These are phyloP conservation scores for Acrocera orbiculus DNA, from an alignment of 2,888 invertebrate genomes.

Conservation along the genomic window DNA sequence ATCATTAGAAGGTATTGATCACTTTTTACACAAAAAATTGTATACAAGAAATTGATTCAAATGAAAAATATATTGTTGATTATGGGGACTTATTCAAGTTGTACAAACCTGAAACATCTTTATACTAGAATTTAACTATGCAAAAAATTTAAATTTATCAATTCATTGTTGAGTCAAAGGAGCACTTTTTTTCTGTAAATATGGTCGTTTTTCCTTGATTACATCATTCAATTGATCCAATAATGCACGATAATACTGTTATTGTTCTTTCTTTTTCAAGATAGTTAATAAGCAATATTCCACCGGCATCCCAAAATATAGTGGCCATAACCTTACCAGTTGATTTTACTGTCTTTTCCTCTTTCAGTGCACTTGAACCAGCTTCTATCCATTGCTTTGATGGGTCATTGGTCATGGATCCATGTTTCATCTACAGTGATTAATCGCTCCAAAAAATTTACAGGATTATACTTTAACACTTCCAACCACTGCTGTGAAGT, in stretches of 20 bases:
- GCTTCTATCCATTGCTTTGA: not conserved
- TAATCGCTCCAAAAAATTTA: not conserved
- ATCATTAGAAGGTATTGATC: too few relatives aligned
- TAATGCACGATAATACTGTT: not conserved
- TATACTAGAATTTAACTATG: too few relatives aligned
- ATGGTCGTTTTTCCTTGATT: not conserved
- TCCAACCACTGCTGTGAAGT: not conserved
- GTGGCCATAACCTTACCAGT: not conserved
- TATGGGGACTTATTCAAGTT: too few relatives aligned
- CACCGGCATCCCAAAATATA: not conserved
- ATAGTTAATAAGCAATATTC: not conserved
- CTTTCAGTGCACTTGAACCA: too few relatives aligned
- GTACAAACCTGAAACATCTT: too few relatives aligned
- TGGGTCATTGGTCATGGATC: not conserved
- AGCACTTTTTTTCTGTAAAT: slow-evolving; percentile 3
- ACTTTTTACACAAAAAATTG: too few relatives aligned
- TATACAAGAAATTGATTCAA: too few relatives aligned
- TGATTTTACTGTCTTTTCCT: too few relatives aligned
- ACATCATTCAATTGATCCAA: too few relatives aligned
- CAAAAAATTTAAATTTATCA: too few relatives aligned
- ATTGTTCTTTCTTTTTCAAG: not conserved
- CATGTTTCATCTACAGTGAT: not conserved
- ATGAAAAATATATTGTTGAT: too few relatives aligned
- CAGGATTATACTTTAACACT: not conserved
- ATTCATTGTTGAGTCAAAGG: too few relatives aligned